A percentile compares a stretch with the other conserved stretches of the same genome.
Evolutionary conservation across 1,140 invertebrate genomes (phyloP).

Genomic region (Zaprionus vittiger): DNA sequence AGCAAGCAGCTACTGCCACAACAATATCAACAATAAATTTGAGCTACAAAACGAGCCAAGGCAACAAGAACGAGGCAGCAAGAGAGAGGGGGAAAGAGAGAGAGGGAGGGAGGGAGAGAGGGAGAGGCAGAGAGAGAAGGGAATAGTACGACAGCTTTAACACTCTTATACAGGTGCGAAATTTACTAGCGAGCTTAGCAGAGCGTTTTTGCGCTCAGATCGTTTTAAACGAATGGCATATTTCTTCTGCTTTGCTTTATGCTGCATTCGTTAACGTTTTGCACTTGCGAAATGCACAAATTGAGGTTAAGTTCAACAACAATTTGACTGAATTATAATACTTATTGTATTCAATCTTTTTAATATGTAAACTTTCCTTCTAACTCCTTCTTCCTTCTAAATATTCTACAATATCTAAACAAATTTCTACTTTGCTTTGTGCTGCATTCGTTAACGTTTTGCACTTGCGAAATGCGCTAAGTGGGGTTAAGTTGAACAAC

Average conservation of each 20-base stretch:
- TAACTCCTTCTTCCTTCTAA: too few species aligned
- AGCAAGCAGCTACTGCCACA: slow-evolving; percentile 67
- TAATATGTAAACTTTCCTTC: too few species aligned
- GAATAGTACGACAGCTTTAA: neutral
- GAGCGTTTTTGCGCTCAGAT: neutral
- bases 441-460: too few species aligned
- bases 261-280: neutral
- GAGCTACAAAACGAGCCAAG: slow-evolving; percentile 10
- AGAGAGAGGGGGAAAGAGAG: neutral
- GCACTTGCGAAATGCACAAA: neutral
- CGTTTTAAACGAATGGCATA: neutral
- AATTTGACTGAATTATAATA: neutral
- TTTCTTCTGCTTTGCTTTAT: too few species aligned
- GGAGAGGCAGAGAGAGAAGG: neutral
- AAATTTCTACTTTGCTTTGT: too few species aligned
- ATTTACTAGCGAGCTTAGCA: neutral
- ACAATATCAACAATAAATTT: slow-evolving; percentile 57
- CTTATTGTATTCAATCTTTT: too few species aligned
- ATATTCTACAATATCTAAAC: too few species aligned
- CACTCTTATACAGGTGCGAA: neutral
- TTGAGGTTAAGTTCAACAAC: neutral
- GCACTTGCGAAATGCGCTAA: neutral
- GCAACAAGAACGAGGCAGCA: neutral
- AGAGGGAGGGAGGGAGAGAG: neutral
- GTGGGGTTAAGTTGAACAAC: neutral